Conservation (phyloP, 2,113 vertebrate species). For the Ploceus nigricollis region DNA sequence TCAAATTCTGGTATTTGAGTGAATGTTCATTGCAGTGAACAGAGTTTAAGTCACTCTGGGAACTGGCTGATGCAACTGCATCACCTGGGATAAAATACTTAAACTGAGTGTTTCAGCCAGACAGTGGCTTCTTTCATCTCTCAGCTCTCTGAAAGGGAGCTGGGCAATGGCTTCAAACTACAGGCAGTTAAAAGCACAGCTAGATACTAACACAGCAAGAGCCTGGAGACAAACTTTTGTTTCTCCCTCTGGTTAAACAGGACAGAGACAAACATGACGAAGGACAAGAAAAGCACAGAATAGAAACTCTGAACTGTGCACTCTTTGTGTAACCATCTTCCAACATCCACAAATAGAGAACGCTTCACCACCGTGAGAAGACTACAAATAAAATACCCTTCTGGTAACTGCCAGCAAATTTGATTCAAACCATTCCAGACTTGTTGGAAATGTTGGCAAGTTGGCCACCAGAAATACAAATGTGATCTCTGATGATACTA, state of each 20-base stretch:
- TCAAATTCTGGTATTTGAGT: not conserved
- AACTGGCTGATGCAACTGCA: not conserved
- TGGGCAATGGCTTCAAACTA: not conserved
- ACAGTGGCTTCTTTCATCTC: not conserved
- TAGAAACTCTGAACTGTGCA: not conserved
- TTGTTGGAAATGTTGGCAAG: not conserved
- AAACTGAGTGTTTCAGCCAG: not conserved
- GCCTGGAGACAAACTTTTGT: not conserved
- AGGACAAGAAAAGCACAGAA: not conserved
- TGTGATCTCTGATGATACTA: not conserved
- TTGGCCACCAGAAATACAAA: not conserved
- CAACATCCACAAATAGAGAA: not conserved
- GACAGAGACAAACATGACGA: not conserved
- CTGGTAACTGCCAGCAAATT: not conserved
- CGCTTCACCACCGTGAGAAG: not conserved
- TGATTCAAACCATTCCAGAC: constrained; percentile 15
- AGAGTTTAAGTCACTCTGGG: not conserved
- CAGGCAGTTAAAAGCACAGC: not conserved
- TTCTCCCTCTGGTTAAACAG: not conserved
- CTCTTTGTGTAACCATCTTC: not conserved
- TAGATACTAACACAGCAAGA: not conserved
- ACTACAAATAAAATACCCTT: constrained; percentile 1
- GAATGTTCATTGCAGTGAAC: not conserved
- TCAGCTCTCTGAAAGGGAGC: not conserved
- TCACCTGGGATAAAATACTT: not conserved